Evolutionary conservation across 2,888 invertebrate genomes (phyloP), one percentile per base, ranked within the genome.

Genomic region (Masnerella sp.): DNA sequence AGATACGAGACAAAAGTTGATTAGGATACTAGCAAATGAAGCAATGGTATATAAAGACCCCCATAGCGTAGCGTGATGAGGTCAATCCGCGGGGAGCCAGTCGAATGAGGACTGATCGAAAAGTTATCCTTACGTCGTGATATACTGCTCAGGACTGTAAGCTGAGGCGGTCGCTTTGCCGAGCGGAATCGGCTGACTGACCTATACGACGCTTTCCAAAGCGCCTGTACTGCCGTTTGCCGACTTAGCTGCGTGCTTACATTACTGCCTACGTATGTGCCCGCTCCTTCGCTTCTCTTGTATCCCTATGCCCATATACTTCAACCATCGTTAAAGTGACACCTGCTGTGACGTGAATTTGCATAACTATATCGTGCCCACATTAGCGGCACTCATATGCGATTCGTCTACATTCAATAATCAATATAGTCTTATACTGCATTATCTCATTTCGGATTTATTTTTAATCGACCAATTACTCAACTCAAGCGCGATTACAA

Each of bases 11-110:
- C 83, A 85, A 84, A 85, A 84, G 85, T 81, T 82, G 85, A 85
- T 85, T 84, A 84, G 85, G 81, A 83, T 79, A 79, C 81, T 76
- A 77, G 79, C 76, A 79, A 80, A 80, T 78, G 82, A 83, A 80
- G 80, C 77, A 75, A 68, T 80, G 81, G 81, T 81, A 81, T 82
- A 83, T 81, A 83, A 81, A 84, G 85, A 85, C 85, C 85, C 85
- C 85, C 83, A 85, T 84, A 80, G 85, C 81, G 85, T 82, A 76
- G 84, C 82, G 82, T 85, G 85, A 85, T 85, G 85, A 85, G 85
- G 85, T 85, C 85, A 85, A 85, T 77, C 85, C 84, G 84, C 85
- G 77, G 85, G 85, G 83, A 82, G 85, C 84, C 84, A 83, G 77
- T 77, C 79, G 81, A 81, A 78, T 78, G 77, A 77, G 76, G 79